Evolutionary conservation across 2,113 vertebrate species (phyloP).

Genomic region (Panthera uncia): DNA sequence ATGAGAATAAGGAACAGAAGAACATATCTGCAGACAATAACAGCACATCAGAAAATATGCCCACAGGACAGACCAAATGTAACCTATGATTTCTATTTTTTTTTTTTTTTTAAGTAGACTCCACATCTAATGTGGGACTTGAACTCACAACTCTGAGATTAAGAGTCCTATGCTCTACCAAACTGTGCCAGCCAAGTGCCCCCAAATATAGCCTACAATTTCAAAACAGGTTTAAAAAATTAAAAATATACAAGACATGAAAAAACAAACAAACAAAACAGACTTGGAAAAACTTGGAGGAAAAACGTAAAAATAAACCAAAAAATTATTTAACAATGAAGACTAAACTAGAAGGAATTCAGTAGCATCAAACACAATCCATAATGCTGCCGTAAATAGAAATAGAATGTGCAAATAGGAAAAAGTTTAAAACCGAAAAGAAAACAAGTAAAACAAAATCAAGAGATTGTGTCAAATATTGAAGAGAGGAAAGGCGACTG

Average conservation of each 20-base stretch:
- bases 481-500: background rate
- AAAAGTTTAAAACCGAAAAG: background rate
- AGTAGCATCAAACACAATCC: background rate
- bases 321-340: background rate
- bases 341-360: background rate
- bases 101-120: background rate
- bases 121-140: background rate
- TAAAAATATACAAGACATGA: background rate
- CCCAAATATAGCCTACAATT: background rate
- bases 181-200: background rate
- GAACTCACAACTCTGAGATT: background rate
- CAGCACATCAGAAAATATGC: background rate
- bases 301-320: background rate
- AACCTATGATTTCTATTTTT: background rate
- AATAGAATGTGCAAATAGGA: background rate
- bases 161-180: background rate
- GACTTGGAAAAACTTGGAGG: background rate
- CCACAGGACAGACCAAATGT: background rate
- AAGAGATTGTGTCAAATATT: background rate
- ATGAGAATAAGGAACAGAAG: background rate
- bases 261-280: background rate
- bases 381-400: background rate
- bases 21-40: background rate
- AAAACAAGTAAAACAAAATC: background rate
- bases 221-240: background rate